A percentile compares a stretch with the other conserved stretches of the same genome.
Conservation (phyloP, 2,113 vertebrate species). For the Rana temporaria region DNA sequence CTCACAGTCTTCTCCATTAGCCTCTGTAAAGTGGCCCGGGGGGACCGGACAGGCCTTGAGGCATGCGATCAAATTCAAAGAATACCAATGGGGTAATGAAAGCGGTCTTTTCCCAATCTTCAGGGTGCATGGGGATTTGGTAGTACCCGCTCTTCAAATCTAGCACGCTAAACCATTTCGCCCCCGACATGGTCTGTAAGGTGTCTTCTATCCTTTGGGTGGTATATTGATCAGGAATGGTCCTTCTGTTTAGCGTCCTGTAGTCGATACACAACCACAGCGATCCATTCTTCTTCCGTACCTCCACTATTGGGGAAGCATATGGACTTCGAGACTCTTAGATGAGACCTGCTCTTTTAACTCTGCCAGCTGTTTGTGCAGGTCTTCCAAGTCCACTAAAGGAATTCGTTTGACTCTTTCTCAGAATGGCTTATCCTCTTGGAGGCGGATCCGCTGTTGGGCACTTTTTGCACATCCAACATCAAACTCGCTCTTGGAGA, state of each 20-base stretch:
- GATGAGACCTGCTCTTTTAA: too few relatives aligned
- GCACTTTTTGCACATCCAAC: too few relatives aligned
- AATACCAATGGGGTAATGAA: neutral
- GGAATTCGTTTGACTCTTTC: too few relatives aligned
- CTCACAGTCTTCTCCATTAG: conserved; percentile 38
- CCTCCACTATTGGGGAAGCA: neutral
- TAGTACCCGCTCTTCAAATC: too few relatives aligned
- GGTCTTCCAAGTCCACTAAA: too few relatives aligned
- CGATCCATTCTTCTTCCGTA: conserved; percentile 11
- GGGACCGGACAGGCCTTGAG: conserved; percentile 18
- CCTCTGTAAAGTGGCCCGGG: conserved; percentile 40
- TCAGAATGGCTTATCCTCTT: too few relatives aligned
- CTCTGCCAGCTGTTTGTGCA: too few relatives aligned
- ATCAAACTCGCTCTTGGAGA: too few relatives aligned
- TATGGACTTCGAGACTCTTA: neutral
- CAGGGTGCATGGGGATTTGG: neutral
- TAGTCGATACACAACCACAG: conserved; percentile 24
- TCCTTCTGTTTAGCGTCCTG: neutral
- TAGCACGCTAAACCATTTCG: too few relatives aligned
- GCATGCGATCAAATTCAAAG: neutral
- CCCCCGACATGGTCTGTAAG: neutral
- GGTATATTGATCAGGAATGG: conserved; percentile 23
- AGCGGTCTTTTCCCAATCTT: conserved; percentile 43
- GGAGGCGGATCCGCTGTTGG: too few relatives aligned
- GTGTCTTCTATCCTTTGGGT: neutral